Evolutionary conservation across 2,888 invertebrate genomes (phyloP).

Genomic region (Teleogryllus oceanicus): DNA sequence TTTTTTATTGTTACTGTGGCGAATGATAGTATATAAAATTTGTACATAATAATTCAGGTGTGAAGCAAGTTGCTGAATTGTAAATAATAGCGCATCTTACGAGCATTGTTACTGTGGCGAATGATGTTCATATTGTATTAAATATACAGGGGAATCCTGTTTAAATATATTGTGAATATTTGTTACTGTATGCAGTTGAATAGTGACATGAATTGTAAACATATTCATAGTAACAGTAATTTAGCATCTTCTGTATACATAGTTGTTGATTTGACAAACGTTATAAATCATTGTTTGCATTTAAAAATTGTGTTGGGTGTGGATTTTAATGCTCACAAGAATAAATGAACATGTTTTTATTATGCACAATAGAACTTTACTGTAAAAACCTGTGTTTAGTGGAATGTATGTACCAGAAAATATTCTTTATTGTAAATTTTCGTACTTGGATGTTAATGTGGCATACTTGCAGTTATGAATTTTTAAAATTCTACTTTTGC

Average conservation of each 20-base stretch:
- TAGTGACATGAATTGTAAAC: constrained; percentile 9
- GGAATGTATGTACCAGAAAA: neutral
- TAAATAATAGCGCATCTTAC: neutral
- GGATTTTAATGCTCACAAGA: constrained; percentile 11
- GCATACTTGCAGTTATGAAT: neutral
- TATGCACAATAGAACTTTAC: constrained; percentile 1
- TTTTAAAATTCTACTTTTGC: neutral
- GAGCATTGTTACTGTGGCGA: neutral
- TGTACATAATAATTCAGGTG: neutral
- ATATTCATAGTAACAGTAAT: neutral
- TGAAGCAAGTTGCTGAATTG: constrained; percentile 2
- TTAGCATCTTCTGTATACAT: neutral
- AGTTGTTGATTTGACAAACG: neutral
- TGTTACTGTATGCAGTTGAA: constrained; percentile 6
- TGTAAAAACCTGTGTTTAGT: neutral
- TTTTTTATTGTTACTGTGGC: too few species aligned
- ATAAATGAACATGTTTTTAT: constrained; percentile 18
- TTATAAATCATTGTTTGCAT: constrained; percentile 18
- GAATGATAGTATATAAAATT: neutral
- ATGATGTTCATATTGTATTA: constrained; percentile 1
- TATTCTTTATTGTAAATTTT: neutral
- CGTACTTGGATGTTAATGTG: neutral
- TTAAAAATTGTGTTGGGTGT: constrained; percentile 18
- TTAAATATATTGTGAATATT: constrained; percentile 7
- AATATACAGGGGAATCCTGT: neutral